phyloP scores from a whole-genome alignment of 2,797 vertebrate genomes.

The Hyperoplus immaculatus region DNA sequence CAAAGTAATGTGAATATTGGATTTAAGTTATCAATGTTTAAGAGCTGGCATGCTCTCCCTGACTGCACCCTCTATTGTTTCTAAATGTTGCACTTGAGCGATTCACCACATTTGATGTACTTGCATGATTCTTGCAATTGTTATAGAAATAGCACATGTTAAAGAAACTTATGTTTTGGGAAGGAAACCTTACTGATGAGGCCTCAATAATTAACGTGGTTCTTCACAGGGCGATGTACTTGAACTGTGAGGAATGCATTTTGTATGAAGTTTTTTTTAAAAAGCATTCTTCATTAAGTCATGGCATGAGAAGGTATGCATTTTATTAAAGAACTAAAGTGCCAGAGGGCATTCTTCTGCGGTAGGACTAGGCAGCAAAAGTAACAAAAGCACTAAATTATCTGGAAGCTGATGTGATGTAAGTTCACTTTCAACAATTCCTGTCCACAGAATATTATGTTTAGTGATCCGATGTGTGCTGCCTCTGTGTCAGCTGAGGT shows the following conservation, averaged over 20 bases:
- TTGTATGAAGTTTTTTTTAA: constrained; percentile 58
- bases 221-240: constrained; percentile 51
- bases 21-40: too few species aligned
- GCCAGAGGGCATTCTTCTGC: background rate
- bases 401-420: constrained; percentile 1
- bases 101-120: too few species aligned
- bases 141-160: constrained; percentile 6
- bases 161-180: constrained; percentile 34
- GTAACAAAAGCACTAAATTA: background rate
- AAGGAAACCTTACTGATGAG: constrained; percentile 61
- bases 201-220: constrained; percentile 64
- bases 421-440: background rate
- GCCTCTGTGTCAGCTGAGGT: constrained; percentile 1
- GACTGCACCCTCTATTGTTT: too few species aligned
- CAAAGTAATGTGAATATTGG: background rate
- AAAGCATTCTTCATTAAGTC: constrained; percentile 8
- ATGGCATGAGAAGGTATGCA: constrained; percentile 29
- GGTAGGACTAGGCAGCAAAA: background rate
- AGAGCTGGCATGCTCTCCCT: too few species aligned
- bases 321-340: background rate
- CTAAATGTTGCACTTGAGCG: too few species aligned
- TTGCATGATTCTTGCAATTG: too few species aligned
- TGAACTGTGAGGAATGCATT: constrained; percentile 53
- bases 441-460: background rate
- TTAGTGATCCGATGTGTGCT: background rate